phyloP scores from a whole-genome alignment of 2,797 vertebrate genomes.

The Ibycter americanus region DNA sequence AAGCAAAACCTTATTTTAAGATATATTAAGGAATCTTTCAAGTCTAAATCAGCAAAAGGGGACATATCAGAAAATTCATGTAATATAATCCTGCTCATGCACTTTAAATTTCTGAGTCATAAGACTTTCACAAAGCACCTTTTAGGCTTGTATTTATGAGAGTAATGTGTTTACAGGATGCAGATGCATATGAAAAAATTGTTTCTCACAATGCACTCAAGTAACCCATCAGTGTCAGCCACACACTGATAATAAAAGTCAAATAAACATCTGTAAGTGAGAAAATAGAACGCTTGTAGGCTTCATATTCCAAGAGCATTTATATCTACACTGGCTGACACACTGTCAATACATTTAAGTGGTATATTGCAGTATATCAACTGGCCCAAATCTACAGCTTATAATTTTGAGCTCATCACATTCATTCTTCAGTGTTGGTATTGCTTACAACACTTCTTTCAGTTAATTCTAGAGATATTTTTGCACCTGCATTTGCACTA shows the following conservation, averaged over 20 bases:
- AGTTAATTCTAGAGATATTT: conserved; percentile 49
- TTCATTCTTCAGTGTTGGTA: conserved; percentile 24
- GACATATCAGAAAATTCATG: background rate
- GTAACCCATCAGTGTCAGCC: background rate
- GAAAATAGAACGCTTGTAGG: conserved; percentile 44
- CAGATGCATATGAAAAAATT: background rate
- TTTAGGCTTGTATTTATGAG: background rate
- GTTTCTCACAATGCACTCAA: background rate
- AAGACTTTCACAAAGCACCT: background rate
- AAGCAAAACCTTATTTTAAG: background rate
- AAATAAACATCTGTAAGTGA: conserved; percentile 41
- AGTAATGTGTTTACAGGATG: background rate
- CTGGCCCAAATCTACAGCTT: background rate
- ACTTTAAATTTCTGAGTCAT: background rate
- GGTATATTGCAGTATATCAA: background rate
- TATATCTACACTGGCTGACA: background rate
- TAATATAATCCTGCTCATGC: background rate
- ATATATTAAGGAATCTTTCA: background rate
- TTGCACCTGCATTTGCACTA: conserved; percentile 28
- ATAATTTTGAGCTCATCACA: conserved; percentile 15
- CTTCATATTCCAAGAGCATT: conserved; percentile 31
- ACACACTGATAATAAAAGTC: background rate
- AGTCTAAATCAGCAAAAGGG: background rate
- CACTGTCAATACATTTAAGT: background rate
- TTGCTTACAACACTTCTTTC: conserved; percentile 20